Base-by-base conservation (phyloP, 2,888 invertebrate genomes). In the Macrophya annulata region DNA sequence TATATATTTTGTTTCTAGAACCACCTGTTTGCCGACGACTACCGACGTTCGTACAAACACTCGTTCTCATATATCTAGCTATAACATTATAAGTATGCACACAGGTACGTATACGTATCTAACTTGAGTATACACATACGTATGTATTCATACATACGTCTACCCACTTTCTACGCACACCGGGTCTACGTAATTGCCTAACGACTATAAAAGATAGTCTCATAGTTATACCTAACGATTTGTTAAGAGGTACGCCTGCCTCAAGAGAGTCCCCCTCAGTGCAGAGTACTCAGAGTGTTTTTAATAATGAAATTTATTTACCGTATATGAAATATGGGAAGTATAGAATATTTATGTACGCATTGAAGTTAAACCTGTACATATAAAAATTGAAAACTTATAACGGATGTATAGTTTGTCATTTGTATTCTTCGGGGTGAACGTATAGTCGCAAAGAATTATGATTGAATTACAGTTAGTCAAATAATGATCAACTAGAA, bases 201-300 rank as follows among this genome's bases (percentile, higher is more conserved):
- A 55, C 77, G 55, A 79, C 77, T 37, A 71, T 71, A 37, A 76
- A 76, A 76, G 76, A 76, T 76, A 48, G 76, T 25, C 76, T 21
- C 15, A 48, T 76, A 48, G 48, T 48, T 43, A 40, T 31, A 31
- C 31, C 31, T 31, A 5, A 62, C 62, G 62, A 62, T 62, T 62
- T 25, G 62, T 62, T 62, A 62, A 62, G 25, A n/a, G 71, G n/a
- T 15, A 15, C 37, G 4, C n/a, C 37, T 6, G n/a, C 40, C 40
- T 40, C 31, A 17, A 40, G 31, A 71, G 65, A 25, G 5, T 17
- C 31, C 8, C 17, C 17, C 37, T 31, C 71, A 5, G 71, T 3
- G 31, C 31, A 3, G 31, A 31, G 31, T 31, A 31, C 31, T 71
- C 12, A 8, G n/a, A n/a, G 55, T 31, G 31, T 55, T 55, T 55